Evolutionary conservation across 2,888 invertebrate genomes (phyloP), one percentile per base, ranked within the genome.

Genomic region (Andrena bucephala): DNA sequence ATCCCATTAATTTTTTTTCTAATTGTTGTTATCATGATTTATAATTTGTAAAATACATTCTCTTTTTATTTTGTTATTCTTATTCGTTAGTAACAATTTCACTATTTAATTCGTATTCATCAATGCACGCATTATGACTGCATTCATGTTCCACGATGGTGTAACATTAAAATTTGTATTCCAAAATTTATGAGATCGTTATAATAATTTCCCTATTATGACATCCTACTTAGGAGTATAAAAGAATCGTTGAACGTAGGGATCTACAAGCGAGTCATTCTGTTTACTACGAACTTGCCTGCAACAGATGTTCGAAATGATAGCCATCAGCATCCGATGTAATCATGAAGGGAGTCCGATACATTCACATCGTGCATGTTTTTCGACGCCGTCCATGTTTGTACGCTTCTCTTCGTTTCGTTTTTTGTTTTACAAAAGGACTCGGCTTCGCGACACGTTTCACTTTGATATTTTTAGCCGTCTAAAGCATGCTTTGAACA

Each of bases 251-350:
- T 60, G 36, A 48, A 66, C n/a, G 7, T n/a, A 42, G 33, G 8
- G 31, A 24, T 42, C 10, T 33, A 80, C 10, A 31, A 62, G 31
- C 4, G n/a, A 57, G 13, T 33, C 13, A 16, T 57, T 57, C 20
- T 50, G 33, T 48, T 10, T 70, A 36, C 31, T 20, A 33, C 16
- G 60, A 80, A 77, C 42, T n/a, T 29, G 60, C n/a, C 20, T 24
- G 62, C 54, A 68, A 63, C 77, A 77, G 77, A 77, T 81, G 81
- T 77, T 77, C 50, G 8, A 31, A 77, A 72, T 77, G 80, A 77
- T 72, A 68, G 50, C 31, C 63, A 63, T 77, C 63, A 81, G 72
- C 62, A 65, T 68, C 50, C 50, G 63, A 72, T 31, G 57, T 72
- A 63, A 70, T 77, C 77, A 50, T 54, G 67, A 57, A 77, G 67